Conservation (phyloP, 2,888 invertebrate species). For the Sphaerophoria taeniata region DNA sequence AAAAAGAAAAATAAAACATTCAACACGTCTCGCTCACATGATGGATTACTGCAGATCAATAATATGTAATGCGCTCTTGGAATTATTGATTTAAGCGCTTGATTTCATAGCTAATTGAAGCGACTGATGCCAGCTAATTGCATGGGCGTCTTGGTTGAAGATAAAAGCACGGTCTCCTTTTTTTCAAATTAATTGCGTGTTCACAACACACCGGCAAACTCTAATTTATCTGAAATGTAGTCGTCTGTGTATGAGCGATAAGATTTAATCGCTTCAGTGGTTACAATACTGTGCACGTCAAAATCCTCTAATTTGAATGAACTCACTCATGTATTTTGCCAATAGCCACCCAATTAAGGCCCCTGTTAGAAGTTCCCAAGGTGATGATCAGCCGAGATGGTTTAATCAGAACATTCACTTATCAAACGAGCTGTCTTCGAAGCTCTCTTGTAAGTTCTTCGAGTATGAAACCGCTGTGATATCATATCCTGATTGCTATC, state of each 20-base stretch:
- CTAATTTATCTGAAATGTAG: conserved; percentile 32
- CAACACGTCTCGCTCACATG: conserved; percentile 64
- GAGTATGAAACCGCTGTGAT: conserved; percentile 4
- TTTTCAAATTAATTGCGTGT: neutral
- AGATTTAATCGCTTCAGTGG: conserved; percentile 21
- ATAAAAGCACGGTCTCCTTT: neutral
- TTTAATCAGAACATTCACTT: conserved; percentile 24
- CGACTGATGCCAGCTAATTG: conserved; percentile 65
- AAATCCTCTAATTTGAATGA: conserved; percentile 51
- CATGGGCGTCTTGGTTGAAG: conserved; percentile 3
- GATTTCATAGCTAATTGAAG: conserved; percentile 65
- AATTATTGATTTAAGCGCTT: conserved; percentile 67
- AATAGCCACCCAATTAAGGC: neutral
- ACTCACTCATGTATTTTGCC: conserved; percentile 11
- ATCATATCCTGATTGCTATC: conserved; percentile 23
- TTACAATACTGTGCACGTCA: conserved; percentile 31
- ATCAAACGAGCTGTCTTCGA: conserved; percentile 10
- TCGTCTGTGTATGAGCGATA: conserved; percentile 17
- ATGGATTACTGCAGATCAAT: conserved; percentile 67
- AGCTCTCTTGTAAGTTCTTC: neutral
- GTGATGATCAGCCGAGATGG: neutral
- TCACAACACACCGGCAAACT: conserved; percentile 16
- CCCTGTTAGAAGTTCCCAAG: too few relatives aligned
- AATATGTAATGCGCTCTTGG: conserved; percentile 68
- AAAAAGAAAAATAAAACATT: conserved; percentile 67